Evolutionary conservation across 2,113 vertebrate genomes (phyloP).

Genomic region (Sciurus niger): DNA sequence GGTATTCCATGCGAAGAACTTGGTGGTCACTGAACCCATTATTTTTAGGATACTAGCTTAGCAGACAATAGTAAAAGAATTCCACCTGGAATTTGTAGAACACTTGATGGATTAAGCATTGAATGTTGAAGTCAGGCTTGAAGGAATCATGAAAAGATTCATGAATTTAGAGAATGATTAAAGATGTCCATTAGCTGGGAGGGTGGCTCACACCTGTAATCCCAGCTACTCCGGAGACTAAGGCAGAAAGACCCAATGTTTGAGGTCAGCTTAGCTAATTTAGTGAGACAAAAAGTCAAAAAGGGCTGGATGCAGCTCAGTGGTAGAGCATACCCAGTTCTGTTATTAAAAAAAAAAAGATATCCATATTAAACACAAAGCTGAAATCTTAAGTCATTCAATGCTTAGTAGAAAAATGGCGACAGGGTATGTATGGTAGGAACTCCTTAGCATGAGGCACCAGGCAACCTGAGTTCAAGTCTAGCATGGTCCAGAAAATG

Average conservation of each 20-base stretch:
- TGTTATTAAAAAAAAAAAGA: not conserved
- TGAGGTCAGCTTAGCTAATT: not conserved
- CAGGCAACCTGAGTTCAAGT: not conserved
- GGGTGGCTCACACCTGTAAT: not conserved
- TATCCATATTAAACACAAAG: not conserved
- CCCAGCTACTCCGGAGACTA: not conserved
- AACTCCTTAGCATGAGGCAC: not conserved
- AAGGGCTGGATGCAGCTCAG: not conserved
- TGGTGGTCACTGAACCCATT: not conserved
- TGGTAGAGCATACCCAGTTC: too few relatives aligned
- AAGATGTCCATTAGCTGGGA: not conserved
- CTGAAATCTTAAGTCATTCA: not conserved
- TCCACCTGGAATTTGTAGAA: not conserved
- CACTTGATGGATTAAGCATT: not conserved
- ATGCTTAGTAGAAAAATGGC: not conserved
- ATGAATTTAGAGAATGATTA: not conserved
- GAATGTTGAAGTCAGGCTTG: conserved; percentile 1
- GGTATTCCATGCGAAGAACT: not conserved
- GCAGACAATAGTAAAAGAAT: conserved; percentile 24
- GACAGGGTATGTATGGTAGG: not conserved
- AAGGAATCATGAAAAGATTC: not conserved
- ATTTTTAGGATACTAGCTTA: not conserved
- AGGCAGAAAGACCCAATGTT: not conserved
- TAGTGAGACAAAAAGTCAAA: not conserved
- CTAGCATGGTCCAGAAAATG: not conserved